These are phyloP conservation scores for Gymnocypris eckloni DNA, from an alignment of 2,797 vertebrate genomes.

Conservation along the genomic window DNA sequence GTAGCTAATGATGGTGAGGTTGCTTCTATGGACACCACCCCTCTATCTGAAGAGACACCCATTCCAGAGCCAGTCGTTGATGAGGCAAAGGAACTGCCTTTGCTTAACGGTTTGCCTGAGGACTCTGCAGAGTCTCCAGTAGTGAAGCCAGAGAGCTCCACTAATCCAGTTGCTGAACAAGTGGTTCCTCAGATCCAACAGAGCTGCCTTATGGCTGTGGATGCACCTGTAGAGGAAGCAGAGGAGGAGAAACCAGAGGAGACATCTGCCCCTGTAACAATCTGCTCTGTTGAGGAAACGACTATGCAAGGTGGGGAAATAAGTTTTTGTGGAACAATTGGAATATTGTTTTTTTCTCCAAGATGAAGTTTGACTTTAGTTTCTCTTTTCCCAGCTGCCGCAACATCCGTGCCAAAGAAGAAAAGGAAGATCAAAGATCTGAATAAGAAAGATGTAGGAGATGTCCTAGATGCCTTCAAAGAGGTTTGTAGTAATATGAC, in stretches of 20 bases:
- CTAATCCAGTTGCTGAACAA: slow-evolving; percentile 77
- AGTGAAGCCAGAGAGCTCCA: slow-evolving; percentile 69
- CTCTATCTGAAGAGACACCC: background rate
- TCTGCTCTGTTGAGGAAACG: slow-evolving; percentile 75
- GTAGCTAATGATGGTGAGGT: slow-evolving; percentile 38
- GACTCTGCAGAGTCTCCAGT: slow-evolving; percentile 75
- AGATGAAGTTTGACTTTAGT: background rate
- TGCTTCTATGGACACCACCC: slow-evolving; percentile 37
- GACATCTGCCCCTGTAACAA: slow-evolving; percentile 57
- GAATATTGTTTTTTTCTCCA: background rate
- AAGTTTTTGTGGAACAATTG: background rate
- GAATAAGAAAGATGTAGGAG: slow-evolving; percentile 93
- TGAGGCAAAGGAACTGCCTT: slow-evolving; percentile 78
- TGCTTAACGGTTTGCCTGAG: slow-evolving; percentile 83
- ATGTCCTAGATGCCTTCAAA: slow-evolving; percentile 96
- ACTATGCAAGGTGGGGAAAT: slow-evolving; percentile 83
- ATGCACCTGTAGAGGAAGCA: slow-evolving; percentile 66
- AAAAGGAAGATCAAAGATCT: slow-evolving; percentile 93
- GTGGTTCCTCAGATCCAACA: slow-evolving; percentile 75
- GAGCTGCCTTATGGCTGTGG: slow-evolving; percentile 65
- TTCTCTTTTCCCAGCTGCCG: slow-evolving; percentile 71
- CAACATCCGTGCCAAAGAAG: slow-evolving; percentile 90
- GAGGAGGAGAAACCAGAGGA: slow-evolving; percentile 77
- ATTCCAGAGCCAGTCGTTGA: slow-evolving; percentile 62
- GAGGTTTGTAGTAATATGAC: slow-evolving; percentile 77